Base-by-base conservation (phyloP, 2,797 vertebrate genomes). In the Gymnoscopelus microlampas region DNA sequence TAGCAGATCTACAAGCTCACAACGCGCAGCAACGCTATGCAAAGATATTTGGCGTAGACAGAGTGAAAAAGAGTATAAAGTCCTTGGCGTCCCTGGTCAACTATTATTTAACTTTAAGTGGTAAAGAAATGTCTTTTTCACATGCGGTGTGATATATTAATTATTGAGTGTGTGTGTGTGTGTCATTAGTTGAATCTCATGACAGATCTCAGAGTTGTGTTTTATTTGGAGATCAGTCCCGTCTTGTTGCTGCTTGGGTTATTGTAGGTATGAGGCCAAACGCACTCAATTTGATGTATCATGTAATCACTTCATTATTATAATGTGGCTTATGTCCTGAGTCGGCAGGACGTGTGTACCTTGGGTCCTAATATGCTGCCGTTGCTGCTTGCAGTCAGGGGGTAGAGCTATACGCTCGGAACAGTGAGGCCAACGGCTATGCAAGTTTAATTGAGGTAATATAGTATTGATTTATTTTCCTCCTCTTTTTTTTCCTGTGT, bases 401-500 rank as follows among this genome's bases (percentile, higher is more conserved):
- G 10, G 26, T 29, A 29, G 9, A 44, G 39, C 39, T 35, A 6
- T 32, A 29, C 65, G 66, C 65, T 66, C 59, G 65, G 26, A 77
- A 66, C 64, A 53, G 19, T 3, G 4, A 50, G 50, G 8, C 57
- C 62, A 67, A 35, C 51, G 47, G 67, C 82, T 85, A 77, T 79
- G 71, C 73, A 79, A 76, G 76, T 87, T 84, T 88, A 85, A 88
- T 79, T 88, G 79, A 91, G 84, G 77, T 86, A 90, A 87, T 89
- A 89, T 74, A 66, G 61, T 86, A 91, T 90, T 78, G 91, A 92
- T 93, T 91, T 83, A 69, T 71, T 3, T 60, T 72, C 57, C 68
- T 29, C 32, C 10, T 24, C 7, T 44, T 44, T 44, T 44, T 44
- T 9, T 44, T 10, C 2, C 39, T 8, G 0, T 10, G 39, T 44